Conservation (phyloP, 2,797 vertebrate species). For the Diglossa cyanea region DNA sequence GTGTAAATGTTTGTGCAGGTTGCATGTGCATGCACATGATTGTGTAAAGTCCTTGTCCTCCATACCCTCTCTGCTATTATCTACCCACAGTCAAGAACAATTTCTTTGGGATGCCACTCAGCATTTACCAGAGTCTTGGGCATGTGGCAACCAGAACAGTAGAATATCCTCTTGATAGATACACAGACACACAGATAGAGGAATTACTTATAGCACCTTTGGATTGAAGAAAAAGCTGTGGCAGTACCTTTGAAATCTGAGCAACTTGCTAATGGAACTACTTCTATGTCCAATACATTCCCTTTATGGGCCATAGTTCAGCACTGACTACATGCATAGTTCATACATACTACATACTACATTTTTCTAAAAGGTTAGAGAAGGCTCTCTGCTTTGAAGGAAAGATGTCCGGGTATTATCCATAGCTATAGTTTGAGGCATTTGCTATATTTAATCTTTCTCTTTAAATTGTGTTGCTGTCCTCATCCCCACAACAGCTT, state of each 20-base stretch:
- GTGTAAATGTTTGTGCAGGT: not conserved
- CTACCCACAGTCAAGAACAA: not conserved
- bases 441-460: not conserved
- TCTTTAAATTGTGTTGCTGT: not conserved
- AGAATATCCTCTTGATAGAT: not conserved
- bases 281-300: not conserved
- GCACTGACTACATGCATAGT: not conserved
- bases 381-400: not conserved
- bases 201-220: not conserved
- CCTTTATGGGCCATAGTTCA: not conserved
- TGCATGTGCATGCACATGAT: not conserved
- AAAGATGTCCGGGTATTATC: not conserved
- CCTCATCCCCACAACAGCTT: not conserved
- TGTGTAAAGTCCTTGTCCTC: not conserved
- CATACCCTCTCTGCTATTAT: not conserved
- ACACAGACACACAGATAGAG: not conserved
- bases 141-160: not conserved
- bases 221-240: not conserved
- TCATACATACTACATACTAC: too few relatives aligned
- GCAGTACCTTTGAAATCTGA: not conserved
- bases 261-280: not conserved
- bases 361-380: not conserved
- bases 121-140: not conserved
- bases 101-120: not conserved
- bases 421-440: not conserved